Conservation (phyloP, 2,113 vertebrate species). For the cattle (Bos taurus) region DNA sequence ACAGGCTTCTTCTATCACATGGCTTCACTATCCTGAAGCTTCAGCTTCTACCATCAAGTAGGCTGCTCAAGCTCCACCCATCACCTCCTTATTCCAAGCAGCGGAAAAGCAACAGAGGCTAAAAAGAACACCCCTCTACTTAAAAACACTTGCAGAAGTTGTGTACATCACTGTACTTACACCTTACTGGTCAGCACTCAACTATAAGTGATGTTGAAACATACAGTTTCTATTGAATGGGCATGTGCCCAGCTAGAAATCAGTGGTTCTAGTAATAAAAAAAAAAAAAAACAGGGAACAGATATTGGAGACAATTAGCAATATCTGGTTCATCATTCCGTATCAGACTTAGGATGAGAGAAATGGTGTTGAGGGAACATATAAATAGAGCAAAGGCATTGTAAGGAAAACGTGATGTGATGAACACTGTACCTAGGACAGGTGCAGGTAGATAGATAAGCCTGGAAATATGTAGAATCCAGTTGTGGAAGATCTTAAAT, state of each 20-base stretch:
- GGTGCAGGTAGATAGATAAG: background rate
- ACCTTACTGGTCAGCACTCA: background rate
- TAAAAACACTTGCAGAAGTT: background rate
- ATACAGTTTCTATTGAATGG: background rate
- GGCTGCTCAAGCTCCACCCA: background rate
- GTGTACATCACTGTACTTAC: background rate
- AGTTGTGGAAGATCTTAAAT: background rate
- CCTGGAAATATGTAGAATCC: background rate
- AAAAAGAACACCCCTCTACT: background rate
- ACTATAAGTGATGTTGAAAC: background rate
- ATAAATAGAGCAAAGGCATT: background rate
- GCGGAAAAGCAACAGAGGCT: background rate
- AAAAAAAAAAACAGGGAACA: background rate
- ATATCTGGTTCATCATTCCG: background rate
- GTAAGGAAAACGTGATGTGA: background rate
- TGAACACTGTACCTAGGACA: background rate
- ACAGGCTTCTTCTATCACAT: background rate
- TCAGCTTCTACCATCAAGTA: background rate
- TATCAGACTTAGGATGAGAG: background rate
- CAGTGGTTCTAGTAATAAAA: background rate
- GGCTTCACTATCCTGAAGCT: background rate
- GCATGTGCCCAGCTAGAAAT: background rate
- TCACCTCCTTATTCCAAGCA: background rate
- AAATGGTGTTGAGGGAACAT: background rate
- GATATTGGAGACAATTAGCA: background rate